Base-by-base conservation (phyloP, 2,888 invertebrate genomes). In the Lypha dubia region DNA sequence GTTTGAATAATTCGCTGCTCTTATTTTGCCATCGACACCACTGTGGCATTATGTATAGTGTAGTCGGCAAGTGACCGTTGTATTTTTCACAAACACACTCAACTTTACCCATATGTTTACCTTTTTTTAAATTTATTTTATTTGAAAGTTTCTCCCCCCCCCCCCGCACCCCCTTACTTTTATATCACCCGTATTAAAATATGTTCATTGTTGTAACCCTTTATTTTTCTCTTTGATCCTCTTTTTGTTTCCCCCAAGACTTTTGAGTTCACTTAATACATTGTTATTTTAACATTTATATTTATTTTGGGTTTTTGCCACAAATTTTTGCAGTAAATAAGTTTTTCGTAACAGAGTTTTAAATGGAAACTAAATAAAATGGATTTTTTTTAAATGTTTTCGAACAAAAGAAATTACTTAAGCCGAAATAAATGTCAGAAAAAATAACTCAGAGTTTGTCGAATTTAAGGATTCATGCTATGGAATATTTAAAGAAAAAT, bases 271-370 rank as follows among this genome's bases (percentile, higher is more conserved):
- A 60, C 53, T 74, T 68, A 62, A 68, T 68, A 81, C 51, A 44
- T 60, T 81, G 68, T 75, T 75, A 81, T 81, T 81, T 81, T 62
- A 35, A 20, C 51, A 67, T 75, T 80, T 67, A 74, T 74, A 60
- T 74, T 68, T 60, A 80, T 68, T 77, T 65, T 49, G 51, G 67
- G 32, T 28, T 67, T 60, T 73, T 73, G 73, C 79, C 73, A 74
- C 73, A 67, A 67, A 46, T 44, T 70, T 38, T 68, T 68, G 46
- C 53, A 68, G 38, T 22, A 53, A 68, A 68, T 67, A 51, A 53
- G 68, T 53, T 68, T 53, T 13, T 22, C 15, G 13, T 32, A 58
- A 22, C 8, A 71, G 20, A 44, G 28, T 38, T 73, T 74, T 32
- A 46, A 56, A 56, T 56, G 28, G 32, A 67, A 67, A 46, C 11